Percentiles rank a stretch among this genome's conserved stretches.
Evolutionary conservation across 2,888 invertebrate genomes (phyloP).

Genomic region (Sarcophaga carnaria): DNA sequence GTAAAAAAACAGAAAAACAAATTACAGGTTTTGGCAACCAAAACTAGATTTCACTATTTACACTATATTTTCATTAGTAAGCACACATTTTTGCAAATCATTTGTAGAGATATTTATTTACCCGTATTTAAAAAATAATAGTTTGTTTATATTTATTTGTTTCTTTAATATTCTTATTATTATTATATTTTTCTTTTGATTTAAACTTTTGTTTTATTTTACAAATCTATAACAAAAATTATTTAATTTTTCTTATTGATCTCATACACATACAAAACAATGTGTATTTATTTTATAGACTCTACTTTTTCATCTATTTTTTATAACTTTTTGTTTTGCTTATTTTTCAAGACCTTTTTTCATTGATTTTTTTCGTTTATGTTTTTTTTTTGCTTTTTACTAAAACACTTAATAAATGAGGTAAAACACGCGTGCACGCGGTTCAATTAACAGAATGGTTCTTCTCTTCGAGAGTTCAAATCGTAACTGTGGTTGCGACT

Average conservation of each 20-base stretch:
- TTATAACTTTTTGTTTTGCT: constrained; percentile 30
- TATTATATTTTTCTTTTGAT: neutral
- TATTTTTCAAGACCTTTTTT: constrained; percentile 24
- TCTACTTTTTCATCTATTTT: constrained; percentile 14
- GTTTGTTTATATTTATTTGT: neutral
- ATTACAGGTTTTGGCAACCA: constrained; percentile 51
- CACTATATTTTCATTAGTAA: constrained; percentile 36
- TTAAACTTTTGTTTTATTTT: constrained; percentile 26
- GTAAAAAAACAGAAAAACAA: constrained; percentile 7
- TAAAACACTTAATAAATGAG: neutral
- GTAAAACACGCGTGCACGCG: constrained; percentile 55
- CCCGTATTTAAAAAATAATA: constrained; percentile 10
- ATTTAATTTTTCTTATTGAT: neutral
- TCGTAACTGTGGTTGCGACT: constrained; percentile 75
- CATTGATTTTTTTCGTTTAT: constrained; percentile 16
- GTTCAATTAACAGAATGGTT: constrained; percentile 75
- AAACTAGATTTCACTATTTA: constrained; percentile 65
- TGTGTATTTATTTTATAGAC: constrained; percentile 7
- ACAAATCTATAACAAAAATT: neutral
- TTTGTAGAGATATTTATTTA: neutral
- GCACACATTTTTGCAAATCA: constrained; percentile 9
- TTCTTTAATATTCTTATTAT: constrained; percentile 2
- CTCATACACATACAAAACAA: neutral
- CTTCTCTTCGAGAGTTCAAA: constrained; percentile 78
- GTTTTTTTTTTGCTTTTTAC: constrained; percentile 34